phyloP scores from a whole-genome alignment of 2,888 invertebrate species.

The Rhopalosiphum nymphaeae region DNA sequence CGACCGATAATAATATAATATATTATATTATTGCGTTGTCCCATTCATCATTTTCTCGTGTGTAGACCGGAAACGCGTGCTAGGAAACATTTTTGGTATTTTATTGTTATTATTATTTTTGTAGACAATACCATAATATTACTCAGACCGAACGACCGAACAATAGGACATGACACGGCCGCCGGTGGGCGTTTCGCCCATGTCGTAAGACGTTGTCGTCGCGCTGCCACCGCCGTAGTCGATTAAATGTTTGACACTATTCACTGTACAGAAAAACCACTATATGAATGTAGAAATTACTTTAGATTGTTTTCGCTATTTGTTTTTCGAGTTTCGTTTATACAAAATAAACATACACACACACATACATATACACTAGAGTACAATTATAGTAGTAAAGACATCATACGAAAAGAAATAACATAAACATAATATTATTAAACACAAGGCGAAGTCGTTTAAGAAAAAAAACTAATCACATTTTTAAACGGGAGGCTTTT shows the following conservation, averaged over 20 bases:
- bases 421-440: background rate
- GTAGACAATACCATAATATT: background rate
- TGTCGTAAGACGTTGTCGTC: background rate
- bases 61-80: background rate
- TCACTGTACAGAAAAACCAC: background rate
- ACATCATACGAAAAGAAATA: background rate
- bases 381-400: background rate
- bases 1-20: background rate
- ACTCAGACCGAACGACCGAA: background rate
- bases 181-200: background rate
- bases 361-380: background rate
- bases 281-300: background rate
- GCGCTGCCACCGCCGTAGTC: background rate
- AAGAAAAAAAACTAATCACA: background rate
- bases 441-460: background rate
- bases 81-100: background rate
- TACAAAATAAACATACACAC: background rate
- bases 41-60: background rate
- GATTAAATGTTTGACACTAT: conserved; percentile 20
- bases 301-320: background rate
- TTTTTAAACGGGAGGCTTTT: background rate
- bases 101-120: background rate
- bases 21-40: background rate
- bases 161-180: background rate
- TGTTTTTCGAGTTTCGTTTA: background rate